Evolutionary conservation across 2,888 invertebrate genomes (phyloP).

Genomic region (Nineta flava): DNA sequence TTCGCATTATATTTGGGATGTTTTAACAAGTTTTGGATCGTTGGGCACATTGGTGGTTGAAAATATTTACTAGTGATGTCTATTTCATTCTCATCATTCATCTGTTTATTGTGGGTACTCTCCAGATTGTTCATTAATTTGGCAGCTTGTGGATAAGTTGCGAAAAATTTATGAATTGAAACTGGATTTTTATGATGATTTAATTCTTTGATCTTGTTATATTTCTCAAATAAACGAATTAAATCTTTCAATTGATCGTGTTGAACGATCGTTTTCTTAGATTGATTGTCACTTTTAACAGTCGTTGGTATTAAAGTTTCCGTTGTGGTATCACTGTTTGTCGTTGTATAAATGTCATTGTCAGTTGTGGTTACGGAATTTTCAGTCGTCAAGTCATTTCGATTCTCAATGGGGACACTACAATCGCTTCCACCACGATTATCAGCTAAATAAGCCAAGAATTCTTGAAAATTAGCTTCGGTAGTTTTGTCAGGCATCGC

Average conservation of each 20-base stretch:
- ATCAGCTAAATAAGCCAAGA: not conserved
- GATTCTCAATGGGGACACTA: not conserved
- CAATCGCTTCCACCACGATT: not conserved
- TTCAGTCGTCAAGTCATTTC: not conserved
- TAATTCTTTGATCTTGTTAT: not conserved
- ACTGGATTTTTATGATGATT: not conserved
- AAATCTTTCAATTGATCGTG: not conserved
- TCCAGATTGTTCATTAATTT: not conserved
- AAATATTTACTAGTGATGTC: constrained; percentile 1
- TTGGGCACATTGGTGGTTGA: constrained; percentile 10
- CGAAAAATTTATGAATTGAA: not conserved
- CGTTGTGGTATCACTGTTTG: not conserved
- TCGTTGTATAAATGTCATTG: not conserved
- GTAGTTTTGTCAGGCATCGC: not conserved
- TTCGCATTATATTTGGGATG: constrained; percentile 7
- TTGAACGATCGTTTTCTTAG: not conserved
- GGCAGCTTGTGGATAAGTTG: not conserved
- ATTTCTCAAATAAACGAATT: not conserved
- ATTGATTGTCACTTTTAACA: not conserved
- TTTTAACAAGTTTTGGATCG: constrained; percentile 7
- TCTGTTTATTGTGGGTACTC: not conserved
- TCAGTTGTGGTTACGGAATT: not conserved
- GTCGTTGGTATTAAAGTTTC: not conserved
- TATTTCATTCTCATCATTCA: not conserved
- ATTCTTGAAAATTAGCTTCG: not conserved